A percentile compares a stretch with the other conserved stretches of the same genome.
Conservation (phyloP, 92 coral and sea anemone genomes). For the Zoanthus gigantus region DNA sequence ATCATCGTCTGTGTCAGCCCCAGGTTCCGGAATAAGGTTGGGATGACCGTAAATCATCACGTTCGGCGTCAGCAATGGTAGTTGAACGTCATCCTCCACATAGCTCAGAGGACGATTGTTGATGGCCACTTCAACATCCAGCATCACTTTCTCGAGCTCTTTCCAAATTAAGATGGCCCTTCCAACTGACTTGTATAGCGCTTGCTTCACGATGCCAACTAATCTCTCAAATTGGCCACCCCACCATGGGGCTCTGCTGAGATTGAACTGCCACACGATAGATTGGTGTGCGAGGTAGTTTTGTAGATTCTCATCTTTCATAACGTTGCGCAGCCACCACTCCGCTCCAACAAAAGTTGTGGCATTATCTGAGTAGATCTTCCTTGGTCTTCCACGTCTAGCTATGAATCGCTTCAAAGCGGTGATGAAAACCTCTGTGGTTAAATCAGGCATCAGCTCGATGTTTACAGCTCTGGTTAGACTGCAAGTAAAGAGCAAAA, state of each 20-base stretch:
- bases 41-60: slow-evolving; percentile 26
- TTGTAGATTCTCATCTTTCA: not conserved
- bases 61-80: slow-evolving; percentile 29
- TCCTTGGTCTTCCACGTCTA: not conserved
- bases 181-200: slow-evolving; percentile 47
- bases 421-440: not conserved
- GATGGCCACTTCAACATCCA: slow-evolving; percentile 50
- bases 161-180: slow-evolving; percentile 12
- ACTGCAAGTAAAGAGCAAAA: not conserved
- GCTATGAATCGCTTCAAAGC: not conserved
- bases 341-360: slow-evolving; percentile 27
- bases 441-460: not conserved
- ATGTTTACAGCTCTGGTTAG: not conserved
- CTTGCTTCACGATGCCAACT: slow-evolving; percentile 25
- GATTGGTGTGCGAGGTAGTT: slow-evolving; percentile 17
- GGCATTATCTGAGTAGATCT: not conserved
- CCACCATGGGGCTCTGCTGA: no score
- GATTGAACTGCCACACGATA: not conserved
- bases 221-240: no score
- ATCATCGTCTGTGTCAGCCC: slow-evolving; percentile 29
- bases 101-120: slow-evolving; percentile 62
- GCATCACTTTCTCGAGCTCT: not conserved
- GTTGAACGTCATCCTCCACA: slow-evolving; percentile 49
- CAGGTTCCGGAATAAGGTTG: not conserved
- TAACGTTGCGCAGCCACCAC: slow-evolving; percentile 34